These are phyloP conservation scores for Nemapogon koenigi DNA, from an alignment of 2,888 invertebrate species.

Conservation along the genomic window DNA sequence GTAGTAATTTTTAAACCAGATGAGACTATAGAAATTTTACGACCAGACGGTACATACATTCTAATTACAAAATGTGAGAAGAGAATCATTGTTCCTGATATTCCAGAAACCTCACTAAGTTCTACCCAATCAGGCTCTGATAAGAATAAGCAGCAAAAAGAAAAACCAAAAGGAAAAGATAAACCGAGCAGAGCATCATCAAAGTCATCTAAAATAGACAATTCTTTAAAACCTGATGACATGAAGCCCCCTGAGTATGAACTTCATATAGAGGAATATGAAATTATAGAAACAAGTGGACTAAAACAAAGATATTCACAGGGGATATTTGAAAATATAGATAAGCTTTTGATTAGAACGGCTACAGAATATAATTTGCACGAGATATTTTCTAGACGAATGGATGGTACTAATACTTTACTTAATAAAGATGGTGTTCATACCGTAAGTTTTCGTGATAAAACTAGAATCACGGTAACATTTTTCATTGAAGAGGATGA, in stretches of 20 bases:
- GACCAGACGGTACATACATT: conserved; percentile 37
- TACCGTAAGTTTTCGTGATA: conserved; percentile 42
- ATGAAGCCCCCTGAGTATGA: conserved; percentile 26
- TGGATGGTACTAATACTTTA: conserved; percentile 44
- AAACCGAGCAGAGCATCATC: conserved; percentile 28
- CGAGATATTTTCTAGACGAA: conserved; percentile 46
- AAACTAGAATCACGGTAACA: conserved; percentile 41
- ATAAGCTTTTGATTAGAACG: conserved; percentile 39
- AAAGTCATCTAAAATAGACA: conserved; percentile 27
- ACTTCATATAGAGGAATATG: conserved; percentile 40
- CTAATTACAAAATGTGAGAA: conserved; percentile 36
- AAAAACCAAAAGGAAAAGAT: conserved; percentile 24
- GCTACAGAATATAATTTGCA: conserved; percentile 47
- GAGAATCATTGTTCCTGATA: conserved; percentile 13
- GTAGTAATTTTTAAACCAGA: conserved; percentile 39
- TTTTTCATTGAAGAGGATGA: conserved; percentile 38
- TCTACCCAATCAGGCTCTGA: conserved; percentile 19
- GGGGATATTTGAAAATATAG: conserved; percentile 25
- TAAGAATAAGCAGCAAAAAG: conserved; percentile 30
- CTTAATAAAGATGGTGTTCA: conserved; percentile 46
- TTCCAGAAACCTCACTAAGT: conserved; percentile 8
- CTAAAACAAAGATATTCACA: conserved; percentile 34
- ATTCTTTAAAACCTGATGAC: conserved; percentile 8
- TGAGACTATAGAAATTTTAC: conserved; percentile 35
- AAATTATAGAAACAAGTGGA: conserved; percentile 36